phyloP scores from a whole-genome alignment of 2,888 invertebrate genomes.

The Eurois occulta region DNA sequence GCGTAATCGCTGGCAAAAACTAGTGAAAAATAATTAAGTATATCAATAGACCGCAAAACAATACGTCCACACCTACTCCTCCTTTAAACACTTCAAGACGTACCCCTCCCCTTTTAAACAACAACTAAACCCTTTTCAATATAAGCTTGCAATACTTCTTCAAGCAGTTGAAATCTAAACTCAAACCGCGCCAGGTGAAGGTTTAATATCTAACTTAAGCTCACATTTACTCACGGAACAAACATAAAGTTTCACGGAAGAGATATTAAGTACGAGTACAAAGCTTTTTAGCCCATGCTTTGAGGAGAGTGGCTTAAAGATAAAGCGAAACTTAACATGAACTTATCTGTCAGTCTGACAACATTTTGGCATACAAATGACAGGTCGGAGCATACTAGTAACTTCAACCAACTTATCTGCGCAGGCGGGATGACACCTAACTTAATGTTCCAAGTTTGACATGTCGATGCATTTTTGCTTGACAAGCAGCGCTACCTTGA shows the following conservation, averaged over 20 bases:
- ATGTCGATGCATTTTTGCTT: no score
- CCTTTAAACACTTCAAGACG: not conserved
- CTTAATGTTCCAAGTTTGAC: no score
- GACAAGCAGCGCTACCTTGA: no score
- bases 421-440: no score
- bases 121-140: constrained; percentile 8
- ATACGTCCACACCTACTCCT: no score
- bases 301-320: not conserved
- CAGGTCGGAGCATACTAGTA: no score
- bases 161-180: constrained; percentile 11
- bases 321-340: not conserved
- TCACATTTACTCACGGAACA: constrained; percentile 38
- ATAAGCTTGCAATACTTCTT: constrained; percentile 26
- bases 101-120: not conserved
- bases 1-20: no score
- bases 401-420: no score
- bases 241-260: constrained; percentile 44
- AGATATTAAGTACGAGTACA: constrained; percentile 41
- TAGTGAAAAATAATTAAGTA: no score
- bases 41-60: no score
- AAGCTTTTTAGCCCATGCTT: constrained; percentile 6
- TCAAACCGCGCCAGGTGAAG: constrained; percentile 29
- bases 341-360: not conserved
- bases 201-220: constrained; percentile 40
- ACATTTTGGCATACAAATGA: not conserved